phyloP scores from a whole-genome alignment of 2,797 vertebrate genomes.

The Micropoecilia bifurca region DNA sequence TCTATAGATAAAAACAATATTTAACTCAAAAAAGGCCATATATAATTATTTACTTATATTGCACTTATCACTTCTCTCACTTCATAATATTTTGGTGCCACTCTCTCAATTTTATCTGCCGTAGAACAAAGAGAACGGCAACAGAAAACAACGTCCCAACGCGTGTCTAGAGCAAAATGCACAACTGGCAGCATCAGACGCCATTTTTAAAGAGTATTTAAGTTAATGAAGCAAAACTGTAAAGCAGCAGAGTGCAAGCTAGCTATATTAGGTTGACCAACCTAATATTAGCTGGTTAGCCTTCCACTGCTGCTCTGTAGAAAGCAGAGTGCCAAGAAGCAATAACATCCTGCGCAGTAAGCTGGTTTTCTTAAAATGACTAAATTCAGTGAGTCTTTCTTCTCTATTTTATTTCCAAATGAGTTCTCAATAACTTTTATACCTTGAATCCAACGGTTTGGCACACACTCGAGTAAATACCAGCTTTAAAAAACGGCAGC shows the following conservation, averaged over 20 bases:
- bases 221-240: background rate
- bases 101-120: too few relatives aligned
- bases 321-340: background rate
- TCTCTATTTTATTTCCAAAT: background rate
- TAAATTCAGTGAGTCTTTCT: background rate
- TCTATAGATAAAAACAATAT: too few relatives aligned
- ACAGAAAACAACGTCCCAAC: too few relatives aligned
- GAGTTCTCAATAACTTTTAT: too few relatives aligned
- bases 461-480: background rate
- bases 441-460: background rate
- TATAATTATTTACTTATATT: too few relatives aligned
- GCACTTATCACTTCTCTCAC: too few relatives aligned
- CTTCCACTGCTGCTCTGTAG: background rate
- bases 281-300: background rate
- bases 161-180: too few relatives aligned
- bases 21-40: too few relatives aligned
- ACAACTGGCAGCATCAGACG: too few relatives aligned
- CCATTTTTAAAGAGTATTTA: background rate
- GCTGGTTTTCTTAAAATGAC: background rate
- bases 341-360: background rate
- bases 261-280: background rate
- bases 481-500: constrained; percentile 12
- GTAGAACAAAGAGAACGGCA: too few relatives aligned
- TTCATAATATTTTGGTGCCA: too few relatives aligned
- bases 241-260: background rate